These are phyloP conservation scores for Eupithecia inturbata DNA, from an alignment of 2,888 invertebrate genomes.

Conservation along the genomic window DNA sequence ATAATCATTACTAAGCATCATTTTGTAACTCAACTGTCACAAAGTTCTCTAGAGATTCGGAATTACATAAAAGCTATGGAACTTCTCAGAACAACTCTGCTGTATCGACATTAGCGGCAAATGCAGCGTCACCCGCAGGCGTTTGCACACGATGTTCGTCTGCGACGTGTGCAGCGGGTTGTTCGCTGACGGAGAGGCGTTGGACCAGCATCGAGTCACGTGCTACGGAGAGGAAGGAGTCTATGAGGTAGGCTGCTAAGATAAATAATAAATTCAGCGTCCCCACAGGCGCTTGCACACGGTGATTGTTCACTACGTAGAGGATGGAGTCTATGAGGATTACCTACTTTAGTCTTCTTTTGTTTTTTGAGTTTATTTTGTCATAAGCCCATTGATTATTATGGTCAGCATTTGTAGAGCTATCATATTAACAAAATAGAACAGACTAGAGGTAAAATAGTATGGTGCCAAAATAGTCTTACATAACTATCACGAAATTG, in stretches of 20 bases:
- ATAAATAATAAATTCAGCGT: background rate
- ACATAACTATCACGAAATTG: too few relatives aligned
- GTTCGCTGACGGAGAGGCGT: conserved; percentile 70
- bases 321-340: too few relatives aligned
- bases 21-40: background rate
- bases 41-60: background rate
- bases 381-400: too few relatives aligned
- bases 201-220: conserved; percentile 66
- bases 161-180: conserved; percentile 74
- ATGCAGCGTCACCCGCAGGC: conserved; percentile 59
- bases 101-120: conserved; percentile 65
- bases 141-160: conserved; percentile 73
- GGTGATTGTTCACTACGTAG: too few relatives aligned
- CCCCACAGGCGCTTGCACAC: conserved; percentile 53
- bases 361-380: too few relatives aligned
- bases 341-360: too few relatives aligned
- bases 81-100: conserved; percentile 68
- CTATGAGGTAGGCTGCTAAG: conserved; percentile 28
- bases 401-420: too few relatives aligned
- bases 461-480: too few relatives aligned
- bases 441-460: too few relatives aligned
- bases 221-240: conserved; percentile 60
- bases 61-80: background rate
- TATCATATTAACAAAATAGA: too few relatives aligned
- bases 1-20: background rate